Percentiles rank a stretch among this genome's conserved stretches.
Conservation (phyloP, 1,140 invertebrate species). For the Trichoplusia ni region DNA sequence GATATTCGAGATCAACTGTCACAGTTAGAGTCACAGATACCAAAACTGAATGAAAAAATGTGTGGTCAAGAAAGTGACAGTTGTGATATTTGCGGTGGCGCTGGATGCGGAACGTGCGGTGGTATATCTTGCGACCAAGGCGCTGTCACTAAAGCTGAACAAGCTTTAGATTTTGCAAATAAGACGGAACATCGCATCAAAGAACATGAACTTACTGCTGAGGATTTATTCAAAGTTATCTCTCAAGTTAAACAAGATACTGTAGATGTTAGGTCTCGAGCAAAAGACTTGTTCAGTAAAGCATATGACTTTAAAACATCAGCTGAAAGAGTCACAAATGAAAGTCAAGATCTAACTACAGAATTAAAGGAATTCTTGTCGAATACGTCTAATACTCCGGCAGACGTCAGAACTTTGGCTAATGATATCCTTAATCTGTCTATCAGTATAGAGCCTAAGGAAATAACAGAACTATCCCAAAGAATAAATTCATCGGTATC, state of each 20-base stretch:
- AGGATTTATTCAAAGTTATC: conserved; percentile 81
- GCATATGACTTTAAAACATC: conserved; percentile 78
- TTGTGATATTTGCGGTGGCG: conserved; percentile 97
- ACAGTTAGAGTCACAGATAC: conserved; percentile 87
- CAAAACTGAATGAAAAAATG: conserved; percentile 93
- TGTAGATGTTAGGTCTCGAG: conserved; percentile 77
- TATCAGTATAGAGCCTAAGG: conserved; percentile 87
- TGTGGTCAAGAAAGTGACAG: conserved; percentile 93
- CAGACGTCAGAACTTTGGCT: conserved; percentile 90
- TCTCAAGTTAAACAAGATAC: conserved; percentile 83
- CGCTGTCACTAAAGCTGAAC: conserved; percentile 92
- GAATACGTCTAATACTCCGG: conserved; percentile 89
- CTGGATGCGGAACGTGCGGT: conserved; percentile 95
- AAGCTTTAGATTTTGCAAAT: conserved; percentile 92
- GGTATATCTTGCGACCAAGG: conserved; percentile 94
- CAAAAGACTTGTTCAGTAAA: conserved; percentile 77
- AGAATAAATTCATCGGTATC: conserved; percentile 93
- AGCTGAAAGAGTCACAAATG: conserved; percentile 79
- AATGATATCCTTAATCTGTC: conserved; percentile 86
- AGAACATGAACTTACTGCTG: conserved; percentile 90
- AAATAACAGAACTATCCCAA: conserved; percentile 91
- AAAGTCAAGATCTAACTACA: conserved; percentile 83
- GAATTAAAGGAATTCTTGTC: conserved; percentile 89
- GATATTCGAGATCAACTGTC: conserved; percentile 84
- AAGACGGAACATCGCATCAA: conserved; percentile 91